Evolutionary conservation across 2,113 vertebrate species (phyloP).

Genomic region (Campylomormyrus tamandua): DNA sequence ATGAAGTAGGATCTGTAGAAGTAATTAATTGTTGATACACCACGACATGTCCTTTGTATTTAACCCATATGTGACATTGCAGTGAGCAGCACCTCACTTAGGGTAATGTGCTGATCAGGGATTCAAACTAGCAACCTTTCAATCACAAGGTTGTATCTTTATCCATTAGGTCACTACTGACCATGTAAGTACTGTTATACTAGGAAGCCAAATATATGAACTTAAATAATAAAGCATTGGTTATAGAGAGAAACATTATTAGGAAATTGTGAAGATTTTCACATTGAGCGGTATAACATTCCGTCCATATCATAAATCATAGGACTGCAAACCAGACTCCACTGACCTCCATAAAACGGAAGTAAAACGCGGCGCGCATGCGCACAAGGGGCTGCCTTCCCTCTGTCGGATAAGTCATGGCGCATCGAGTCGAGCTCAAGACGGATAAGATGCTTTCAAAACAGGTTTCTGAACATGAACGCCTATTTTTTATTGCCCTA

Average conservation of each 20-base stretch:
- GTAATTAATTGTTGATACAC: too few species aligned
- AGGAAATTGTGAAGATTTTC: not conserved
- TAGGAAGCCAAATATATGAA: not conserved
- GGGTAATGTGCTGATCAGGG: too few species aligned
- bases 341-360: constrained; percentile 22
- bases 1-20: not conserved
- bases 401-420: constrained; percentile 44
- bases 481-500: not conserved
- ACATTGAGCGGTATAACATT: not conserved
- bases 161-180: not conserved
- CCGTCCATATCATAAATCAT: not conserved
- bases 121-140: too few species aligned
- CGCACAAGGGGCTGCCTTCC: not conserved
- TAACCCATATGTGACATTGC: too few species aligned
- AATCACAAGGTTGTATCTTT: too few species aligned
- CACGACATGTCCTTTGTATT: too few species aligned
- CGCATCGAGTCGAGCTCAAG: constrained; percentile 29
- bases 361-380: constrained; percentile 21
- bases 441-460: constrained; percentile 25
- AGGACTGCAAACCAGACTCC: not conserved
- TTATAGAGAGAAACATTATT: not conserved
- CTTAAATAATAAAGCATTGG: not conserved
- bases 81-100: too few species aligned
- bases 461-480: constrained; percentile 20
- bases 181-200: not conserved